Evolutionary conservation across 2,113 vertebrate species (phyloP), one percentile per base, ranked within the genome.

Genomic region (Ondatra zibethicus): DNA sequence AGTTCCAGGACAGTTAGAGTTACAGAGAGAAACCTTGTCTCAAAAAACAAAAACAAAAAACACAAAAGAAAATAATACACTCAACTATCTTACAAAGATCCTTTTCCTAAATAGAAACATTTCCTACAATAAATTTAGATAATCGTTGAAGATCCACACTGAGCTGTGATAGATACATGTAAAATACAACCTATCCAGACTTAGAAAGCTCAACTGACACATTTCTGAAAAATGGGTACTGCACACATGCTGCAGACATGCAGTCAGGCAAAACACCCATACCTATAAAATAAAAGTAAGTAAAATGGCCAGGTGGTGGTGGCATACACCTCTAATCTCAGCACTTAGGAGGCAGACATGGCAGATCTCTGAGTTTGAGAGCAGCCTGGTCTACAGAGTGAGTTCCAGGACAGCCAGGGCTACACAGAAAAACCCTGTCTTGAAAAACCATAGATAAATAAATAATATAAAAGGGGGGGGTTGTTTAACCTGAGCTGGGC

Each of bases 101-200:
- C n/a, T 27, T n/a, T 61, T 86, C 17, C 61, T 92, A 47, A 85
- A 81, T 16, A 93, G 36, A 78, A 92, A 13, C 52, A 61, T 89
- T 89, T 65, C 33, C 52, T 19, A 76, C 25, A 85, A 42, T 86
- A 76, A 91, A 91, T 19, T 94, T 96, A 85, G 58, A 66, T 12
- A 73, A 91, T 91, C 3, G 42, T 13, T 88, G 50, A 72, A 93
- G 19, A 52, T 27, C 21, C 42, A 36, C 39, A 88, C 6, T n/a
- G 23, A 13, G 33, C 86, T 73, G 2, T 1, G 45, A 12, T 85
- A 1, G 47, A 65, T 4, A 80, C 17, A 76, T 89, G 52, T 17
- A 85, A 88, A 89, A 89, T 63, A 31, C 14, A 92, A 13, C 63
- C 73, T 52, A 5, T 66, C 17, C 19, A 5, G 27, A 81, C 27